Conservation (phyloP, 2,113 vertebrate species). For the Ornithorhynchus anatinus region DNA sequence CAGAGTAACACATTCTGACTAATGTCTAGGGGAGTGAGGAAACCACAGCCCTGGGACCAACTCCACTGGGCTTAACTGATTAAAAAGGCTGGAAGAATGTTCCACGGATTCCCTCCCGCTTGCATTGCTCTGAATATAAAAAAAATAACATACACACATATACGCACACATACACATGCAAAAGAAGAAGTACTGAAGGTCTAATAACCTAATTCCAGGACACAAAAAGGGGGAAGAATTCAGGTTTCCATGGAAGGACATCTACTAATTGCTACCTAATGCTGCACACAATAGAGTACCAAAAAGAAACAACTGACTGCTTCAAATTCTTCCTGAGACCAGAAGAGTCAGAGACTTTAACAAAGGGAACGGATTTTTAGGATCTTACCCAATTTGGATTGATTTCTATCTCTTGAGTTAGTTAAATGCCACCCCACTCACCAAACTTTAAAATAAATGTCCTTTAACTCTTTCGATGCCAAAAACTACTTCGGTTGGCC, state of each 20-base stretch:
- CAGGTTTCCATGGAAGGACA: no score
- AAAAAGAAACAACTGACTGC: background rate
- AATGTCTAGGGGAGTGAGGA: background rate
- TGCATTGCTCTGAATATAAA: background rate
- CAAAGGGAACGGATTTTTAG: background rate
- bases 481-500: no score
- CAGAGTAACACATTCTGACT: background rate
- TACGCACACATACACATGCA: no score
- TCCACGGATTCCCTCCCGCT: background rate
- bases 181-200: no score
- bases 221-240: no score
- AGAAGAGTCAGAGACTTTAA: fast-evolving
- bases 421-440: no score
- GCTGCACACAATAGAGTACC: background rate
- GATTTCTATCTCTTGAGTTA: no score
- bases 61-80: background rate
- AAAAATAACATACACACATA: no score
- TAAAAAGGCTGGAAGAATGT: background rate
- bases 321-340: background rate
- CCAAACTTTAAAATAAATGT: no score
- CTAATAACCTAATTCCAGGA: no score
- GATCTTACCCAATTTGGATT: no score
- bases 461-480: no score
- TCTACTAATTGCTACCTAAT: background rate
- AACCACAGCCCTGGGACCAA: background rate